Evolutionary conservation across 1,140 invertebrate genomes (phyloP).

Genomic region (Cataglyphis hispanica): DNA sequence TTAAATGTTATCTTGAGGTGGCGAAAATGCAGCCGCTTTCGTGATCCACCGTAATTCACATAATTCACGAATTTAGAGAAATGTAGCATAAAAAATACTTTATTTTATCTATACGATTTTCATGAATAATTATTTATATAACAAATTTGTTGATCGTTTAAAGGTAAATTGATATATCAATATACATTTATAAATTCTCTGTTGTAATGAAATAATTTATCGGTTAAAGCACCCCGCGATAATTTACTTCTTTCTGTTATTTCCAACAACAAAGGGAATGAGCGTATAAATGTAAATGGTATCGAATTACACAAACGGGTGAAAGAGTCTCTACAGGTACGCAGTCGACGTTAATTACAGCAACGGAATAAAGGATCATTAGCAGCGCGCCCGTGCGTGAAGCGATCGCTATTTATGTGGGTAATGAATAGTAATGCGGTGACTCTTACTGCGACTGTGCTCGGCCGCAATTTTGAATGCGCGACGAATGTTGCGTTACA

Average conservation of each 20-base stretch:
- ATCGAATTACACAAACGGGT: slow-evolving; percentile 40
- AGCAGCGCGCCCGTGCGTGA: slow-evolving; percentile 54
- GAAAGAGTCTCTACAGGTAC: slow-evolving; percentile 15
- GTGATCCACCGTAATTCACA: slow-evolving; percentile 21
- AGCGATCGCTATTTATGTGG: slow-evolving; percentile 47
- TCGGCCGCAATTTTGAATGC: slow-evolving; percentile 53
- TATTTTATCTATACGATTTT: neutral
- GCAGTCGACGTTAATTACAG: slow-evolving; percentile 44
- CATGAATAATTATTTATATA: neutral
- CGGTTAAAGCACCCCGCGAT: neutral
- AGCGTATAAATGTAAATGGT: slow-evolving; percentile 26
- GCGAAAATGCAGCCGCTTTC: slow-evolving; percentile 29
- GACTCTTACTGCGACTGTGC: slow-evolving; percentile 44
- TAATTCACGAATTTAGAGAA: neutral
- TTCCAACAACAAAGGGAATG: neutral
- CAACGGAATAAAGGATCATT: slow-evolving; percentile 64
- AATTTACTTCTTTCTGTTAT: neutral
- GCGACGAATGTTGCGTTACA: slow-evolving; percentile 10
- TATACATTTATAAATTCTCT: slow-evolving; percentile 8
- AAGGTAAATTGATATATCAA: slow-evolving; percentile 5
- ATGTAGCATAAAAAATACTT: neutral
- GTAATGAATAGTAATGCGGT: slow-evolving; percentile 64
- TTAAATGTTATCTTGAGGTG: slow-evolving; percentile 41
- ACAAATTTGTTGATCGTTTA: neutral
- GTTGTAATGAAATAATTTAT: neutral